Conservation (phyloP, 23 tunicate genomes). For the Trididemnum nubilum region DNA sequence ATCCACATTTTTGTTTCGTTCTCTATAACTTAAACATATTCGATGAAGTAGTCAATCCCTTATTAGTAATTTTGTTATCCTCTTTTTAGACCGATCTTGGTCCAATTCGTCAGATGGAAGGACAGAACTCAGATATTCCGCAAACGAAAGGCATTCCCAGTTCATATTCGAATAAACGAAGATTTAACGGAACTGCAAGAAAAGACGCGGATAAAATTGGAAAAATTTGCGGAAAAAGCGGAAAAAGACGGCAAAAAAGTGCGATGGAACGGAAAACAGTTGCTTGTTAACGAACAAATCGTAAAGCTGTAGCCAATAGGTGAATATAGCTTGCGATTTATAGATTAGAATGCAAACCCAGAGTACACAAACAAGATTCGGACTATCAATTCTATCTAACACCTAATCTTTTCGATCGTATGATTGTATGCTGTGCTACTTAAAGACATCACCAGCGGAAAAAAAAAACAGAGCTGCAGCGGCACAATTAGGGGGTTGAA, state of each 20-base stretch:
- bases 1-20: too few relatives aligned
- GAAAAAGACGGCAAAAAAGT: conserved; percentile 54
- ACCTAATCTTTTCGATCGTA: too few relatives aligned
- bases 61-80: too few relatives aligned
- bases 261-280: conserved; percentile 65
- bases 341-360: neutral
- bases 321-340: too few relatives aligned
- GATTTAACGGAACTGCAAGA: conserved; percentile 68
- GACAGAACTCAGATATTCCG: conserved; percentile 56
- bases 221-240: conserved; percentile 47
- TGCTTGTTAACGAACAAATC: conserved; percentile 70
- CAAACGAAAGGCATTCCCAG: conserved; percentile 54
- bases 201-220: conserved; percentile 21
- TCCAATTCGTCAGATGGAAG: conserved; percentile 69
- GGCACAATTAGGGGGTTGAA: too few relatives aligned
- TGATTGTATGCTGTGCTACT: too few relatives aligned
- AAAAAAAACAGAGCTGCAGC: too few relatives aligned
- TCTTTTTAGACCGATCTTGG: conserved; percentile 75
- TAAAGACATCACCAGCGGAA: too few relatives aligned
- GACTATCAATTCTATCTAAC: neutral
- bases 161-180: conserved; percentile 45
- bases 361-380: neutral
- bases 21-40: too few relatives aligned
- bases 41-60: too few relatives aligned
- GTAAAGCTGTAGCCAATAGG: conserved; percentile 29